These are phyloP conservation scores for Hofmannophila pseudospretella DNA, from an alignment of 2,888 invertebrate genomes.

Conservation along the genomic window DNA sequence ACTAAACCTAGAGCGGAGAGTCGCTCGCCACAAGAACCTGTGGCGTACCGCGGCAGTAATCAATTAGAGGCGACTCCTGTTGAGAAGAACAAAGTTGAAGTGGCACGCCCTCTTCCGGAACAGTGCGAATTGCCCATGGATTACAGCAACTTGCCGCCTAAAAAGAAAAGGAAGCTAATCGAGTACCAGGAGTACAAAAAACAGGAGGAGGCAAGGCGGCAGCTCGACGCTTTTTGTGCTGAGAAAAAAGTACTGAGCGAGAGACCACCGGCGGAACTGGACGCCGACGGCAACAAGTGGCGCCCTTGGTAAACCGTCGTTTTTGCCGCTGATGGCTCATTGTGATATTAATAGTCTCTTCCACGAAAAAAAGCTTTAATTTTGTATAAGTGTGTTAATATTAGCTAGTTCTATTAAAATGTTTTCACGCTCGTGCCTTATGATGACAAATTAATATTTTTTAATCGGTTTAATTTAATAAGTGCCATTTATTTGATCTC, in stretches of 20 bases:
- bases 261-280: slow-evolving; percentile 46
- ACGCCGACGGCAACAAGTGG: slow-evolving; percentile 60
- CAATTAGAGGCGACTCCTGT: slow-evolving; percentile 38
- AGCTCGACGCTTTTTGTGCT: slow-evolving; percentile 57
- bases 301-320: slow-evolving; percentile 56
- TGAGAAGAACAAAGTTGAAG: slow-evolving; percentile 53
- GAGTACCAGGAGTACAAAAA: slow-evolving; percentile 75
- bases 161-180: slow-evolving; percentile 74
- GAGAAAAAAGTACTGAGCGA: slow-evolving; percentile 51
- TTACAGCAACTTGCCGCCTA: slow-evolving; percentile 73
- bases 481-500: slow-evolving; percentile 70
- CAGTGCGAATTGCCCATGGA: slow-evolving; percentile 70
- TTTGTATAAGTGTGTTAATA: slow-evolving; percentile 32
- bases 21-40: slow-evolving; percentile 37
- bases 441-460: slow-evolving; percentile 7
- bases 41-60: slow-evolving; percentile 29
- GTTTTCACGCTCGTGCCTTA: slow-evolving; percentile 36
- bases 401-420: slow-evolving; percentile 1
- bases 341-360: slow-evolving; percentile 72
- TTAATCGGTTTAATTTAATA: slow-evolving; percentile 20
- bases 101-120: slow-evolving; percentile 53
- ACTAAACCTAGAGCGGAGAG: slow-evolving; percentile 37
- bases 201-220: slow-evolving; percentile 67
- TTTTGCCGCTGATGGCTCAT: slow-evolving; percentile 21
- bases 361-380: slow-evolving; percentile 74